Base-by-base conservation (phyloP, 2,797 vertebrate species). In the Discoglossus pictus region DNA sequence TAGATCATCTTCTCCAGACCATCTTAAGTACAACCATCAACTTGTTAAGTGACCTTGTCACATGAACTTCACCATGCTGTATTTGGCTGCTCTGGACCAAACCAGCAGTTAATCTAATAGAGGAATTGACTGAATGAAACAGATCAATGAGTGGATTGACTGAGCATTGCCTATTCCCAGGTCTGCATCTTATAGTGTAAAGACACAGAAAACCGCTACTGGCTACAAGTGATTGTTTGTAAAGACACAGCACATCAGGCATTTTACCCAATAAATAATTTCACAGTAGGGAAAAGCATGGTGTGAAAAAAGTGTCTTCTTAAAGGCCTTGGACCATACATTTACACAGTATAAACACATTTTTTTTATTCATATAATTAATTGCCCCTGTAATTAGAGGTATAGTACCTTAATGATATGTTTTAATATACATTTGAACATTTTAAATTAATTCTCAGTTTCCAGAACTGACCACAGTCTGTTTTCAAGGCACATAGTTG, bases 131-230 rank as follows among this genome's bases (percentile, higher is more conserved):
- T 42, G 60, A 50, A 58, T 50, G 42, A 46, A 61, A 42, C 43
- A 71, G 68, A 64, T 71, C 61, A 51, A 71, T 64, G 35, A 50
- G 10, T 8, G 18, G 31, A 65, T 25, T 65, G 40, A 47, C 42
- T 2, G 15, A 27, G 24, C 40, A 24, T 47, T 9, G 7, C 7
- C 42, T 58, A 50, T 58, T 71, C 52, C 60, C 52, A 40, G 36
- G 21, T 44, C 21, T 46, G 50, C 44, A 56, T 31, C 31, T 56
- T 44, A 50, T 23, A 27, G 52, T 39, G 67, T 50, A 40, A 18
- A 59, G 13, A 16, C 17, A 10, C 34, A 58, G 39, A 36, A 58
- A 43, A 43, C 39, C 15, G 38, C 16, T 63, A 43, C 52, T 43
- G 35, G 43, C 36, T 13, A 43, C 35, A 25, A 54, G 1, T 47